These are phyloP conservation scores for Lucinisca nassula DNA, from an alignment of 2,888 invertebrate genomes.

Conservation along the genomic window DNA sequence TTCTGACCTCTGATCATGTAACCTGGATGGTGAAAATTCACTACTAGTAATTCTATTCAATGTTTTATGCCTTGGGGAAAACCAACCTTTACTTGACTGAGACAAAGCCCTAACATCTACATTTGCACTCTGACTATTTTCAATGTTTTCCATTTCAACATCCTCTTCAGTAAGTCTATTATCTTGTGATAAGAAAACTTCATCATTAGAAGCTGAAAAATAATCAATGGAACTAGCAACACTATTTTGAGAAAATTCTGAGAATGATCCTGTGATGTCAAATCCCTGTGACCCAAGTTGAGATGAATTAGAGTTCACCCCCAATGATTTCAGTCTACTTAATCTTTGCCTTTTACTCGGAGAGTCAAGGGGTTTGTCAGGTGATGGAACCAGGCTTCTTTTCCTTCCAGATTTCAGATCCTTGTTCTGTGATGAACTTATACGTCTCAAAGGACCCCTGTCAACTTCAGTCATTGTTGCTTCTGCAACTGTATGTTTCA, in stretches of 20 bases:
- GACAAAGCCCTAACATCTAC: neutral
- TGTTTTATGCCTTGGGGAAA: conserved; percentile 28
- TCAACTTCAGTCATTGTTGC: neutral
- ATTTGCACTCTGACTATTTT: neutral
- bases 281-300: conserved; percentile 74
- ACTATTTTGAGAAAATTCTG: conserved; percentile 62
- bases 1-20: conserved; percentile 42
- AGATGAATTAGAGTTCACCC: neutral
- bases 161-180: neutral
- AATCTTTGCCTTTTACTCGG: neutral
- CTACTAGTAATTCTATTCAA: conserved; percentile 29
- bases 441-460: neutral
- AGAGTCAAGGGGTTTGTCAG: conserved; percentile 47
- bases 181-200: conserved; percentile 71
- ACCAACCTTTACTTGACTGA: neutral
- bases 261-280: conserved; percentile 58
- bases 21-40: conserved; percentile 24
- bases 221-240: conserved; percentile 62
- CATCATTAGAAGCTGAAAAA: conserved; percentile 74
- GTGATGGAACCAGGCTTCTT: conserved; percentile 64
- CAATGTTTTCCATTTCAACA: conserved; percentile 10
- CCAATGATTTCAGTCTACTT: neutral
- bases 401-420: conserved; percentile 43
- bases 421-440: neutral
- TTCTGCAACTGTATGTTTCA: neutral